Evolutionary conservation across 1,140 invertebrate species (phyloP).

Genomic region (Panulirus ornatus): DNA sequence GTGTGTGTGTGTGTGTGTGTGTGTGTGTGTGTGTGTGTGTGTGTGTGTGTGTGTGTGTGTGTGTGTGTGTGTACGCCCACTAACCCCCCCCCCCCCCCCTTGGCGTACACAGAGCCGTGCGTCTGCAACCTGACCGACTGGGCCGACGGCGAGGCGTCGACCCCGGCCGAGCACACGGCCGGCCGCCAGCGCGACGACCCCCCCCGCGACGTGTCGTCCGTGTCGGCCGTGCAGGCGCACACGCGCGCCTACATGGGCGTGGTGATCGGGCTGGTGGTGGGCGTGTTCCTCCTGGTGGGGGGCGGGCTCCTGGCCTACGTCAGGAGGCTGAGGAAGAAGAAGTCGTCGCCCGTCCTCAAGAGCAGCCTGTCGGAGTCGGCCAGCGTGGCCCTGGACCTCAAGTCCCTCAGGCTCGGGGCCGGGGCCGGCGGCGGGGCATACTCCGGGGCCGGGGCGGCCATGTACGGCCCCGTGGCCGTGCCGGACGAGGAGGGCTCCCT

Average conservation of each 20-base stretch:
- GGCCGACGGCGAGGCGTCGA: conserved; percentile 44
- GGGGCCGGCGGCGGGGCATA: too few relatives aligned
- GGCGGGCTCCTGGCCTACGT: conserved; percentile 83
- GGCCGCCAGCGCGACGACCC: conserved; percentile 79
- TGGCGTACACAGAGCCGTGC: conserved; percentile 75
- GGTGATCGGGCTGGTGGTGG: conserved; percentile 87
- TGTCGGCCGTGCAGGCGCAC: conserved; percentile 68
- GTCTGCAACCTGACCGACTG: conserved; percentile 76
- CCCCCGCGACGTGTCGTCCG: conserved; percentile 75
- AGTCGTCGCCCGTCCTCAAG: conserved; percentile 85
- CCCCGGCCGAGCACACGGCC: conserved; percentile 76
- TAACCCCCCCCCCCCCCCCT: background rate
- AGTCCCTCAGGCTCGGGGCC: conserved; percentile 82
- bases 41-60: background rate
- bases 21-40: background rate
- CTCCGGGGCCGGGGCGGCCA: conserved; percentile 77
- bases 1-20: background rate
- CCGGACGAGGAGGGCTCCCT: conserved; percentile 80
- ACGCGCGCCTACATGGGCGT: conserved; percentile 86
- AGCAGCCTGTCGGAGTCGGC: conserved; percentile 78
- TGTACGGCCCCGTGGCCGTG: conserved; percentile 79
- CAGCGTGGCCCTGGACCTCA: conserved; percentile 84
- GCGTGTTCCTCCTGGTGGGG: conserved; percentile 84
- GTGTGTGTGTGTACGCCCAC: background rate
- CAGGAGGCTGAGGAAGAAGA: conserved; percentile 85